Base-by-base conservation (phyloP, 2,797 vertebrate genomes). In the Anguilla anguilla region DNA sequence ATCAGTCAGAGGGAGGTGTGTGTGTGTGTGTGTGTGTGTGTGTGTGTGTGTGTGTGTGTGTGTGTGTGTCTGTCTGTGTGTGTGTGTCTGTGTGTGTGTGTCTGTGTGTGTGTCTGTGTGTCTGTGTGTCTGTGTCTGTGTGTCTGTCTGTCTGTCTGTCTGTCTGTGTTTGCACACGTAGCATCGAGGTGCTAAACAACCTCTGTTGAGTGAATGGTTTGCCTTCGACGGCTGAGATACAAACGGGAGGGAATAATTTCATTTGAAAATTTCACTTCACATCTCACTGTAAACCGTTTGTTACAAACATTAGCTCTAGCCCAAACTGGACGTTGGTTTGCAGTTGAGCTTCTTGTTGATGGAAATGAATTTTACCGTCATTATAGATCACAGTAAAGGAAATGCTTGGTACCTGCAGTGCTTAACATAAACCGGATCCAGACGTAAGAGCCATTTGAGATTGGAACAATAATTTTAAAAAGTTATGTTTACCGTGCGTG, bases 51-150 rank as follows among this genome's bases (percentile, higher is more conserved):
- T 31, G 25, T 13, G 17, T 81, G 72, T 81, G 74, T 86, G 85
- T 87, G 3, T 0, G 84, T 46, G 59, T n/a, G n/a, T n/a, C n/a
- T n/a, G n/a, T n/a, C n/a, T 53, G 57, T 74, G 43, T 59, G 61
- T 69, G 83, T 85, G 43, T 88, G 86, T 74, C 53, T 87, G 69
- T 74, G n/a, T 74, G 69, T 74, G n/a, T 49, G 57, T 74, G 43
- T 55, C 61, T 64, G 82, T 85, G 43, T 59, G 61, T 69, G 83
- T 85, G 46, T n/a, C n/a, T 69, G 83, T 85, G 43, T 88, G 86
- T 74, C 53, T 87, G 69, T 74, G n/a, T 74, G n/a, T n/a, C n/a
- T n/a, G n/a, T 86, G 85, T 31, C 17, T 72, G 0, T 25, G 5
- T 81, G n/a, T n/a, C n/a, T n/a, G n/a, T n/a, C n/a, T 86, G 85